A percentile compares a stretch with the other conserved stretches of the same genome.
phyloP scores from a whole-genome alignment of 1,140 invertebrate genomes.

The Euwallacea fornicatus region DNA sequence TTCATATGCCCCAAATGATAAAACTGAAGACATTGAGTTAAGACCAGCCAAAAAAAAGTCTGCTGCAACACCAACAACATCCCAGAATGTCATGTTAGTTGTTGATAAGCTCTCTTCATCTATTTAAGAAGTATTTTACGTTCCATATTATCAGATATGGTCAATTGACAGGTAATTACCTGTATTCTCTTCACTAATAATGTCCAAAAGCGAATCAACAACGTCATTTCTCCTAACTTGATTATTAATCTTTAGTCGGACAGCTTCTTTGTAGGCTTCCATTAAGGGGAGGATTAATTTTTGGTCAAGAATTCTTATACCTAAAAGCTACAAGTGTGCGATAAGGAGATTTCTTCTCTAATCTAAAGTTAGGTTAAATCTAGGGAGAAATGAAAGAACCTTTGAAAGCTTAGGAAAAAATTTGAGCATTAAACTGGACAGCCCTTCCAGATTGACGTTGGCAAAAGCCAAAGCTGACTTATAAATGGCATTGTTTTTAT shows the following conservation, averaged over 20 bases:
- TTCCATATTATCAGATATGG: background rate
- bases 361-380: background rate
- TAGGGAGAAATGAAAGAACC: background rate
- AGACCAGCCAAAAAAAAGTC: conserved; percentile 55
- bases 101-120: background rate
- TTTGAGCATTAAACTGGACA: background rate
- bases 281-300: no score
- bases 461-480: background rate
- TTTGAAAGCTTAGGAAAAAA: background rate
- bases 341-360: background rate
- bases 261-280: no score
- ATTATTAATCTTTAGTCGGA: no score
- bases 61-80: conserved; percentile 50
- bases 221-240: no score
- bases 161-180: no score
- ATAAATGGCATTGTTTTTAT: background rate
- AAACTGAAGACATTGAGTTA: conserved; percentile 51
- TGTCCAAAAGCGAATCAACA: background rate
- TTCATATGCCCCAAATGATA: conserved; percentile 54
- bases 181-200: no score
- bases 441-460: background rate
- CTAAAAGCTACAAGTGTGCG: background rate
- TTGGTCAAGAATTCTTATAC: background rate
- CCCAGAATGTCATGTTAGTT: background rate
- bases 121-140: background rate